Evolutionary conservation across 2,888 invertebrate species (phyloP), one percentile per base, ranked within the genome.

Genomic region (Alcis repandata): DNA sequence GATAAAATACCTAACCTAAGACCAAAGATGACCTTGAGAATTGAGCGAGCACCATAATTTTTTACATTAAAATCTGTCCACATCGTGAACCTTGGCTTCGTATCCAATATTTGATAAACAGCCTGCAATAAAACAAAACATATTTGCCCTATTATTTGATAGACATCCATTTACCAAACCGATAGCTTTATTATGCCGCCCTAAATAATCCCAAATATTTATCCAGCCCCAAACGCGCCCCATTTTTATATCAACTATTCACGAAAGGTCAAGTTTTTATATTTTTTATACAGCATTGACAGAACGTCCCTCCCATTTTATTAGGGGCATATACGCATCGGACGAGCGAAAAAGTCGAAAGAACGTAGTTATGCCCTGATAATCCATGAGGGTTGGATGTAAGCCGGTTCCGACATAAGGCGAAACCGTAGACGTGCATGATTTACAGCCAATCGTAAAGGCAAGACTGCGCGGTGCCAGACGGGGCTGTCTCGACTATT

Each of bases 381-480:
- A 58, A 61, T 58, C 58, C 61, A 59, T 62, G 53, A 63, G 59
- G 48, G 53, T 22, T 15, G 17, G 38, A 36, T 58, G 38, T 51
- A 59, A 64, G 49, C 45, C 40, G 43, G 48, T 69, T 71, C 67
- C 62, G 68, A 69, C 63, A 67, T 70, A 69, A 65, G 69, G 58
- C 66, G 61, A 56, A 59, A 63, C 41, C 67, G 60, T 68, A 56
- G 46, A 51, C 48, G 59, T 20, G 53, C 65, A 70, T 77, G 78
- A 78, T 78, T 78, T 79, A 79, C 70, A 58, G 69, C 49, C 59
- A 46, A 59, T 75, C 79, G 73, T 79, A 79, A 78, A 78, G 56
- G 66, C 51, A 70, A 71, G 66, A 70, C 72, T 59, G 69, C 45
- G 52, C 72, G 61, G 79, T 79, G 72, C 79, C 78, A 77, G 74